A percentile compares a stretch with the other conserved stretches of the same genome.
Conservation (phyloP, 1,140 invertebrate species). For the Bombus superbus region DNA sequence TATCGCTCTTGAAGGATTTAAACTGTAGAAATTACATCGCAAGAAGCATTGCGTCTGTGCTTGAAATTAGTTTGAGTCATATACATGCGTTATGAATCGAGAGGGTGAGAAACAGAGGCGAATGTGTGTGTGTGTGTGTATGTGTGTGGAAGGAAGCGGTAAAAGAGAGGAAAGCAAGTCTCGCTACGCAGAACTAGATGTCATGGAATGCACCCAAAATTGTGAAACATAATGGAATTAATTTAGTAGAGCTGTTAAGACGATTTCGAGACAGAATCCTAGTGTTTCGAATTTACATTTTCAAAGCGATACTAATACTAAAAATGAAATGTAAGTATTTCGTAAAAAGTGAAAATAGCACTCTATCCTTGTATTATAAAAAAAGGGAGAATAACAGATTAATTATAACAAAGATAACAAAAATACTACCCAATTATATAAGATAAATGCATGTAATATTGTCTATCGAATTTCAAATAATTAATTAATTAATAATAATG, state of each 20-base stretch:
- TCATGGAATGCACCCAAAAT: slow-evolving; percentile 55
- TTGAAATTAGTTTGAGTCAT: slow-evolving; percentile 34
- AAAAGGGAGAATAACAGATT: background rate
- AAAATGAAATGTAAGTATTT: background rate
- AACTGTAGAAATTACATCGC: slow-evolving; percentile 20
- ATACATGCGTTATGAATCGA: slow-evolving; percentile 15
- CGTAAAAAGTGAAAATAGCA: background rate
- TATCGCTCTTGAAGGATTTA: slow-evolving; percentile 16
- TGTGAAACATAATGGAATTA: slow-evolving; percentile 66
- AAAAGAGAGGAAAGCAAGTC: background rate
- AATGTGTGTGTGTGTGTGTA: background rate
- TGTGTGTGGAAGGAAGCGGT: too few species aligned
- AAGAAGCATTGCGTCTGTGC: background rate
- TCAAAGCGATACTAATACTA: background rate
- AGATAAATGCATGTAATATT: background rate
- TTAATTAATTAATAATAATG: too few species aligned
- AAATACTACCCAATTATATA: too few species aligned
- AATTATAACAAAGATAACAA: too few species aligned
- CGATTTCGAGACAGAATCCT: slow-evolving; percentile 30
- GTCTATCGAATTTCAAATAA: background rate
- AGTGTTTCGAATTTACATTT: background rate
- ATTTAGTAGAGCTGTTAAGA: slow-evolving; percentile 56
- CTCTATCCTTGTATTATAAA: background rate
- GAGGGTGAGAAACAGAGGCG: background rate
- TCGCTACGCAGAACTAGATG: slow-evolving; percentile 31